phyloP scores from a whole-genome alignment of 2,113 vertebrate genomes.

The Chascanopsetta lugubris region DNA sequence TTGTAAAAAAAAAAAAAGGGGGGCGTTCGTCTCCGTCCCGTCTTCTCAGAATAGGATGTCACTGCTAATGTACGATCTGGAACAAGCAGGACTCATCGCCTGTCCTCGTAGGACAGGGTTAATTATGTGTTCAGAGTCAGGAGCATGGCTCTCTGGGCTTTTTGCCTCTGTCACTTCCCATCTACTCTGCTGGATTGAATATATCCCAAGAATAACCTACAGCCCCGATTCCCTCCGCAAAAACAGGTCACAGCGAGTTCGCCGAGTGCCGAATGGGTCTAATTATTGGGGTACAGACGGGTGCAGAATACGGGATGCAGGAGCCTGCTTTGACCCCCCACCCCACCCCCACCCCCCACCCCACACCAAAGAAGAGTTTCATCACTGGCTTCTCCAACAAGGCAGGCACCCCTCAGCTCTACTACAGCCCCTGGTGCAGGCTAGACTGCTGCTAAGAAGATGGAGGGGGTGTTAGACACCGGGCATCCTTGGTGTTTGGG shows the following conservation, averaged over 20 bases:
- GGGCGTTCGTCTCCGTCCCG: conserved; percentile 48
- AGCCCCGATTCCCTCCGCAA: conserved; percentile 66
- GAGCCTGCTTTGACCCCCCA: conserved; percentile 23
- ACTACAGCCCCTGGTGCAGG: conserved; percentile 20
- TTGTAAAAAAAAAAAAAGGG: too few species aligned
- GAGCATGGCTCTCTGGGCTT: conserved; percentile 74
- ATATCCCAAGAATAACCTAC: conserved; percentile 80
- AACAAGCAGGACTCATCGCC: conserved; percentile 71
- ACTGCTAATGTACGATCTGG: conserved; percentile 73
- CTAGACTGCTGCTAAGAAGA: conserved; percentile 62
- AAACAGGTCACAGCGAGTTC: conserved; percentile 79
- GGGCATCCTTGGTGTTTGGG: conserved; percentile 51
- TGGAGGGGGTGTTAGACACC: conserved; percentile 63
- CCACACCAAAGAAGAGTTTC: conserved; percentile 5
- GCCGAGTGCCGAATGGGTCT: conserved; percentile 72
- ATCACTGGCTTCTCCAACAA: conserved; percentile 25
- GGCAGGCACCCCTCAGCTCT: conserved; percentile 13
- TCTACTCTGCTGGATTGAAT: conserved; percentile 78
- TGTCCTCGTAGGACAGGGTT: conserved; percentile 75
- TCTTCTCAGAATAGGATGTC: conserved; percentile 64
- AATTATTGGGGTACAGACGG: conserved; percentile 76
- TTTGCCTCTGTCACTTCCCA: conserved; percentile 80
- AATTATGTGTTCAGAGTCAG: conserved; percentile 81
- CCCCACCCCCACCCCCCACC: not conserved
- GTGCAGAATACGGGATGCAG: conserved; percentile 57